Base-by-base conservation (phyloP, 1,140 invertebrate species). In the Dreissena rostriformis region DNA sequence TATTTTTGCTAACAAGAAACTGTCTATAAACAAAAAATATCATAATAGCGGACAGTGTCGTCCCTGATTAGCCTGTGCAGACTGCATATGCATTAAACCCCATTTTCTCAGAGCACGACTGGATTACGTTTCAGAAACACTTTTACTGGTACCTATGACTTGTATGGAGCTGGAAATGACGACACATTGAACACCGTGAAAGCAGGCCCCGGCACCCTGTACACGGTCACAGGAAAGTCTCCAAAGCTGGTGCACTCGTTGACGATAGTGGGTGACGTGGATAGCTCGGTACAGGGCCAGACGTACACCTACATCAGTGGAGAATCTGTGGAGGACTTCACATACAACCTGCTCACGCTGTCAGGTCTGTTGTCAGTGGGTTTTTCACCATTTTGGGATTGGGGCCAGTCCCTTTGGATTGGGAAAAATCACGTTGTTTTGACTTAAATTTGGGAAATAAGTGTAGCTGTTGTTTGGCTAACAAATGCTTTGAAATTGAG, bases 201-300 rank as follows among this genome's bases (percentile, higher is more conserved):
- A 61, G 89, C 89, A 76, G 90, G 90, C 28, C 83, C 90, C 10
- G 90, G 90, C 17, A 90, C 90, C 1, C 83, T 90, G 6, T 91
- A 89, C 72, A 87, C 90, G 26, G 29, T 85, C n/a, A 84, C 88
- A 52, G 83, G 79, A 68, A 75, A 61, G 15, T 68, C 29, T 57
- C 75, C 85, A 8, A 72, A 80, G n/a, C 53, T 68, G 24, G 61
- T 73, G 11, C 73, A 86, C 79, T 71, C 77, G 17, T 73, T 89
- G 12, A 72, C 75, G n/a, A 76, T 90, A 17, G 75, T 24, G 29
- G 89, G 89, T 0, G 65, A 87, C 57, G 85, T 84, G n/a, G 72
- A 63, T 10, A 82, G 84, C 26, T 70, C 73, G 12, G 55, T 82
- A 53, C 89, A 90, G 68, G 22, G 70, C 49, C 87, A 89, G 70